phyloP scores from a whole-genome alignment of 1,140 invertebrate species.

The Drosophila mauritiana region DNA sequence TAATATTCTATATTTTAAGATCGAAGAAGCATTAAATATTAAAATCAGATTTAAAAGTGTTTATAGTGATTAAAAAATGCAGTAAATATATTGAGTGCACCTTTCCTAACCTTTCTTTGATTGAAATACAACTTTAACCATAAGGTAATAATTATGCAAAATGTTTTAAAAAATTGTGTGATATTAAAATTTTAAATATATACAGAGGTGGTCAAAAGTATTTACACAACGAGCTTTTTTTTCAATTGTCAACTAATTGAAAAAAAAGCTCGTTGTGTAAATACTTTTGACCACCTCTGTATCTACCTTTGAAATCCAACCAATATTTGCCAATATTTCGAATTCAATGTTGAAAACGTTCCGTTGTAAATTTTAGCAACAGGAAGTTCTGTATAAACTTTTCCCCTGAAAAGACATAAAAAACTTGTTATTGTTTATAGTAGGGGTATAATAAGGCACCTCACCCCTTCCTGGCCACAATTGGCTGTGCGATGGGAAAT shows the following conservation, averaged over 20 bases:
- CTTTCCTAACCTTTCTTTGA: background rate
- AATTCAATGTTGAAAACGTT: constrained; percentile 1
- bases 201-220: too few relatives aligned
- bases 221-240: too few relatives aligned
- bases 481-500: constrained; percentile 22
- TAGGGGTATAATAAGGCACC: constrained; percentile 18
- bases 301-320: too few relatives aligned
- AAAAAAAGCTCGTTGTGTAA: too few relatives aligned
- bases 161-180: too few relatives aligned
- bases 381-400: constrained; percentile 37
- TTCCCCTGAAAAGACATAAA: constrained; percentile 45
- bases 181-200: too few relatives aligned
- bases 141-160: background rate
- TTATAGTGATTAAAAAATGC: background rate
- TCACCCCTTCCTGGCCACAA: background rate
- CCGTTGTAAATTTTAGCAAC: constrained; percentile 34
- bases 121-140: background rate
- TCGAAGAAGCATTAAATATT: constrained; percentile 27
- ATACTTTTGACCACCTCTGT: too few relatives aligned
- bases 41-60: background rate
- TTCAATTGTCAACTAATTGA: too few relatives aligned
- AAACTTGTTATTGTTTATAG: constrained; percentile 49
- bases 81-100: background rate
- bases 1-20: constrained; percentile 1
- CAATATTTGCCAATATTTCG: constrained; percentile 12